phyloP scores from a whole-genome alignment of 2,113 vertebrate genomes.

The Mustela nigripes region DNA sequence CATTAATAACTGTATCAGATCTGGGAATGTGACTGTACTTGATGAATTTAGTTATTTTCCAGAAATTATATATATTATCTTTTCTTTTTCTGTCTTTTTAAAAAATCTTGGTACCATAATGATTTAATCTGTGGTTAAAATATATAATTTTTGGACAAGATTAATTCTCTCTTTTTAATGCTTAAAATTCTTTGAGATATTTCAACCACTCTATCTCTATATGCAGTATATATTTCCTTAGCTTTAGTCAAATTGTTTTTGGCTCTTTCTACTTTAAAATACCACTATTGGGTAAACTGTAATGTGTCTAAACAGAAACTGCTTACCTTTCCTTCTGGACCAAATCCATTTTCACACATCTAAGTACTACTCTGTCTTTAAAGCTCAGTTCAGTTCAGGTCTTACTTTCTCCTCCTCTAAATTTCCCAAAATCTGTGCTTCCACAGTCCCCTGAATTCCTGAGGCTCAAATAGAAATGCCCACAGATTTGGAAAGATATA shows the following conservation, averaged over 20 bases:
- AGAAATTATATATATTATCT: not conserved
- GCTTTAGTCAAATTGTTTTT: constrained; percentile 33
- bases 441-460: not conserved
- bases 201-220: not conserved
- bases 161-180: not conserved
- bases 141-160: not conserved
- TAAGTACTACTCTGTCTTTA: constrained; percentile 28
- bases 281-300: not conserved
- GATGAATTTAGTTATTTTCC: constrained; percentile 7
- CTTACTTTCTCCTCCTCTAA: not conserved
- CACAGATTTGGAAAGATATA: not conserved
- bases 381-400: constrained; percentile 30
- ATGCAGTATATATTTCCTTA: not conserved
- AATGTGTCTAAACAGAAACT: constrained; percentile 8
- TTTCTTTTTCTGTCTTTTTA: not conserved
- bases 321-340: not conserved
- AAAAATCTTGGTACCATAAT: not conserved
- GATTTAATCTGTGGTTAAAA: constrained; percentile 28
- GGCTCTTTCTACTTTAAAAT: not conserved
- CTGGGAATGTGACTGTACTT: not conserved
- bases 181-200: constrained; percentile 14
- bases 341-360: constrained; percentile 2
- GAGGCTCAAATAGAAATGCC: not conserved
- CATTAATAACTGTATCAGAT: constrained; percentile 12
- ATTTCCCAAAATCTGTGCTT: not conserved